A percentile compares a stretch with the other conserved stretches of the same genome.
Conservation (phyloP, 2,113 vertebrate genomes). For the Serilophus lunatus region DNA sequence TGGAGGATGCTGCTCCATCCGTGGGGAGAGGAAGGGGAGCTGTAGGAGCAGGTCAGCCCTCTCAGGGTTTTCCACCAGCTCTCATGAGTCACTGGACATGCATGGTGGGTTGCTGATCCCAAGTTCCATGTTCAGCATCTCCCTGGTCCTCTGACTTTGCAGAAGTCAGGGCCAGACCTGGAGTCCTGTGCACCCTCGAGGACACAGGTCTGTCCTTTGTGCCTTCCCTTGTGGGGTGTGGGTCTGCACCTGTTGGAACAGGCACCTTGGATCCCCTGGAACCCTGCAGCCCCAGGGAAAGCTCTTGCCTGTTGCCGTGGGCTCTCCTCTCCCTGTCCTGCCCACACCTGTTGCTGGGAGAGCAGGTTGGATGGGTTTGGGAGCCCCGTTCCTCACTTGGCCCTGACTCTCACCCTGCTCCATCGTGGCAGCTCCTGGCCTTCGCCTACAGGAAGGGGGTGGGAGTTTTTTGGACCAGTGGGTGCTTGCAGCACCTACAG, state of each 20-base stretch:
- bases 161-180: neutral
- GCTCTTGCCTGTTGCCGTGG: neutral
- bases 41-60: neutral
- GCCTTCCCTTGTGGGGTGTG: neutral
- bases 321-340: neutral
- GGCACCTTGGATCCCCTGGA: neutral
- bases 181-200: neutral
- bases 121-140: neutral
- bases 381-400: neutral
- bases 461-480: neutral
- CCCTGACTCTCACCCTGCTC: neutral
- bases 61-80: neutral
- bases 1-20: accelerated
- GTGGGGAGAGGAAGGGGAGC: neutral
- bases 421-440: neutral
- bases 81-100: accelerated
- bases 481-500: neutral
- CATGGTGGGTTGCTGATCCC: accelerated
- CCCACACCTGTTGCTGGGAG: accelerated
- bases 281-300: neutral
- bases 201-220: neutral
- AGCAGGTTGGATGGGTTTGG: neutral
- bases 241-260: accelerated
- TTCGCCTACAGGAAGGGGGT: neutral
- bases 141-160: accelerated